Percentiles rank a stretch among this genome's conserved stretches.
Conservation (phyloP, 2,888 invertebrate species). For the Erebia aethiops region DNA sequence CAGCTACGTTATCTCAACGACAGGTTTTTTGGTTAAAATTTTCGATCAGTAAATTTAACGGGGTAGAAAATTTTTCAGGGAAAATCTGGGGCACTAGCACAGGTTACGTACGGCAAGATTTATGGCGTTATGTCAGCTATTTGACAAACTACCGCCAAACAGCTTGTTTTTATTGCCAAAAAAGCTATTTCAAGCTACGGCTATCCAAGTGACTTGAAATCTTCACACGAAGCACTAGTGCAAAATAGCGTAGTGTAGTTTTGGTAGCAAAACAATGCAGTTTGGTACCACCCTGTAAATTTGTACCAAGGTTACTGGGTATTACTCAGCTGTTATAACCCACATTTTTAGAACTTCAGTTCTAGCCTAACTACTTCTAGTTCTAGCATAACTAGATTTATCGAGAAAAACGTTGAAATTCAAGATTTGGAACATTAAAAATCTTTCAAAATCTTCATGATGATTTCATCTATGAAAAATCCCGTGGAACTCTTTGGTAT, state of each 20-base stretch:
- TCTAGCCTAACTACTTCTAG: no score
- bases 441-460: no score
- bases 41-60: conserved; percentile 35
- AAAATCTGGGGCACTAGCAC: conserved; percentile 38
- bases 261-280: background rate
- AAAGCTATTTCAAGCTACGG: conserved; percentile 10
- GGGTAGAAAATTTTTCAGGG: conserved; percentile 27
- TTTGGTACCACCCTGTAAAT: background rate
- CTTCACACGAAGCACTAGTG: background rate
- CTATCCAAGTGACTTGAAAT: no score
- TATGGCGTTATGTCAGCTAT: conserved; percentile 57
- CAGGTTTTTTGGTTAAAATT: conserved; percentile 36
- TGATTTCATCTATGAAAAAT: no score
- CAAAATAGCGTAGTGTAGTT: background rate
- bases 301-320: background rate
- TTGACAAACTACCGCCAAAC: conserved; percentile 58
- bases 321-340: background rate
- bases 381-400: no score
- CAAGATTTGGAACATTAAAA: no score
- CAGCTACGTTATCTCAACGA: conserved; percentile 37
- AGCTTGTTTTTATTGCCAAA: conserved; percentile 41
- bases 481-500: no score
- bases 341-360: background rate
- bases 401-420: no score
- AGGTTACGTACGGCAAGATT: conserved; percentile 29